Percentiles rank a stretch among this genome's conserved stretches.
These are phyloP conservation scores for Aphyosemion australe DNA, from an alignment of 2,113 vertebrate species.

Conservation along the genomic window DNA sequence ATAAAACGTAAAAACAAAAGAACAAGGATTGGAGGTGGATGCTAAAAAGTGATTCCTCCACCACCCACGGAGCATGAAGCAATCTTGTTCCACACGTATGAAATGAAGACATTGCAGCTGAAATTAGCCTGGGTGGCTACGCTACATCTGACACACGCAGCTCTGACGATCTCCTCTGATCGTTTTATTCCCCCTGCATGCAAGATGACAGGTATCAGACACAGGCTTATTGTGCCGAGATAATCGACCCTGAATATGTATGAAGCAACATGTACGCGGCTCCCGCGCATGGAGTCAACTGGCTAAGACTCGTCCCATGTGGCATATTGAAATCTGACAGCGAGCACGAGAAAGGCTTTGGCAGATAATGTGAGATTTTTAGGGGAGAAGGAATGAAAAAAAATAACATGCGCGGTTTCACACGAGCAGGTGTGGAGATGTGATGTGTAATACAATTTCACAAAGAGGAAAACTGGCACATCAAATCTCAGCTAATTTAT, in stretches of 20 bases:
- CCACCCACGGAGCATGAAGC: conserved; percentile 49
- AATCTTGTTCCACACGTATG: conserved; percentile 53
- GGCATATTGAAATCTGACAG: conserved; percentile 17
- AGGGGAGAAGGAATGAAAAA: neutral
- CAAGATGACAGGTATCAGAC: conserved; percentile 56
- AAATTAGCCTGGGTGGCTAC: conserved; percentile 60
- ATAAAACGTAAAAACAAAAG: conserved; percentile 20
- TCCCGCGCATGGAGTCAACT: conserved; percentile 22
- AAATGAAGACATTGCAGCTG: conserved; percentile 33
- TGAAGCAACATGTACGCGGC: conserved; percentile 33
- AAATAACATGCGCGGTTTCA: conserved; percentile 19
- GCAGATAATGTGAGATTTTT: conserved; percentile 8
- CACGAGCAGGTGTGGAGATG: conserved; percentile 28
- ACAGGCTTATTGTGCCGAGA: conserved; percentile 33
- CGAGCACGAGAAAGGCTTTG: conserved; percentile 3
- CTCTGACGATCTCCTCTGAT: conserved; percentile 56
- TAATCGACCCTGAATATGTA: conserved; percentile 61
- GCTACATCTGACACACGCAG: conserved; percentile 45
- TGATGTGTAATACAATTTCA: conserved; percentile 20
- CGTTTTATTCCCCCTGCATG: conserved; percentile 16
- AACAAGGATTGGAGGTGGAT: conserved; percentile 6
- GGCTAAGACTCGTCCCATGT: conserved; percentile 19
- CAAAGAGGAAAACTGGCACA: conserved; percentile 18
- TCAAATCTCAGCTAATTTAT: conserved; percentile 25
- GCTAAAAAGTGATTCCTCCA: conserved; percentile 27